Conservation (phyloP, 1,140 invertebrate genomes). For the Gryon sp. region DNA sequence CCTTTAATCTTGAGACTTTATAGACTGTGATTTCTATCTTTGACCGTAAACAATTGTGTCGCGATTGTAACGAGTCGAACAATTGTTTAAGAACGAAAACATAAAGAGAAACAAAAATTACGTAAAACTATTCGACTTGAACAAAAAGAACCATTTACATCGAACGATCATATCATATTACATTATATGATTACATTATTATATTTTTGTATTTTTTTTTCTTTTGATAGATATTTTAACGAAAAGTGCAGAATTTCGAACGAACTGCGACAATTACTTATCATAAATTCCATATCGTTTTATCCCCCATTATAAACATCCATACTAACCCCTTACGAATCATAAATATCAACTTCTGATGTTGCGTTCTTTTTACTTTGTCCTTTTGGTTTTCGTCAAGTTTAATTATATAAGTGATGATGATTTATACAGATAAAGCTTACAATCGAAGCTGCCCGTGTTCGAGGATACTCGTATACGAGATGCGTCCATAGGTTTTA, state of each 20-base stretch:
- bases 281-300: too few relatives aligned
- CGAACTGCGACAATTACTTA: too few relatives aligned
- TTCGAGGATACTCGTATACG: slow-evolving; percentile 59
- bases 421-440: background rate
- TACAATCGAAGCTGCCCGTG: slow-evolving; percentile 43
- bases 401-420: background rate
- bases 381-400: background rate
- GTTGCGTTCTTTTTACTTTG: too few relatives aligned
- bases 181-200: too few relatives aligned
- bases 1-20: slow-evolving; percentile 11
- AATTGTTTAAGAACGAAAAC: background rate
- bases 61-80: slow-evolving; percentile 7
- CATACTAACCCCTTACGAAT: too few relatives aligned
- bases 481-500: slow-evolving; percentile 49
- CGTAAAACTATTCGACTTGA: slow-evolving; percentile 16
- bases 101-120: slow-evolving; percentile 1
- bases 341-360: too few relatives aligned
- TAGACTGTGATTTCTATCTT: slow-evolving; percentile 57
- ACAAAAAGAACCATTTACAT: slow-evolving; percentile 23
- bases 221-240: slow-evolving; percentile 11
- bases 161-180: slow-evolving; percentile 23
- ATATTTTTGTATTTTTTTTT: background rate
- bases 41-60: slow-evolving; percentile 6
- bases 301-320: too few relatives aligned
- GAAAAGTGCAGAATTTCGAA: too few relatives aligned